Evolutionary conservation across 2,113 vertebrate species (phyloP).

Genomic region (Murina feae): DNA sequence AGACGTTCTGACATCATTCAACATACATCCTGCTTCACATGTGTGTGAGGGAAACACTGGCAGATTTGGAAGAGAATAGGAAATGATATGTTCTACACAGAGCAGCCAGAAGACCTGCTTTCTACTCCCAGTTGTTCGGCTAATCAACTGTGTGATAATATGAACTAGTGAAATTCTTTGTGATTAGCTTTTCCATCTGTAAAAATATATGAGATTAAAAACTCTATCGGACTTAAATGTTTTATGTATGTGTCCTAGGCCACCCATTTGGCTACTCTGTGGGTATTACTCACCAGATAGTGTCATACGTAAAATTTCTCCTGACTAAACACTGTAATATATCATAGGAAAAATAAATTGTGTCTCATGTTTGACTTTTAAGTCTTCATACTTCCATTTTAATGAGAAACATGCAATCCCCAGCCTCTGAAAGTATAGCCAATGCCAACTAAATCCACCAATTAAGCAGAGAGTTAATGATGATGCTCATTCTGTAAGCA

Average conservation of each 20-base stretch:
- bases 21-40: neutral
- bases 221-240: neutral
- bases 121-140: neutral
- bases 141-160: neutral
- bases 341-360: conserved; percentile 53
- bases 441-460: conserved; percentile 36
- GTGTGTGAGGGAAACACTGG: neutral
- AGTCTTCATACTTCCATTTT: conserved; percentile 58
- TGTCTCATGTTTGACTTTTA: conserved; percentile 58
- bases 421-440: conserved; percentile 33
- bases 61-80: neutral
- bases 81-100: neutral
- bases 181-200: conserved; percentile 40
- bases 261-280: conserved; percentile 43
- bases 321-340: conserved; percentile 46
- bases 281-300: neutral
- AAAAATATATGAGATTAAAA: conserved; percentile 34
- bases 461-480: conserved; percentile 59
- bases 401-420: conserved; percentile 62
- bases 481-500: conserved; percentile 2
- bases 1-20: neutral
- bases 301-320: conserved; percentile 41
- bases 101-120: neutral
- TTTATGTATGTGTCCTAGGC: neutral
- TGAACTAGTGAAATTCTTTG: conserved; percentile 4